Evolutionary conservation across 2,113 vertebrate genomes (phyloP), one percentile per base, ranked within the genome.

Genomic region (Apus apus): DNA sequence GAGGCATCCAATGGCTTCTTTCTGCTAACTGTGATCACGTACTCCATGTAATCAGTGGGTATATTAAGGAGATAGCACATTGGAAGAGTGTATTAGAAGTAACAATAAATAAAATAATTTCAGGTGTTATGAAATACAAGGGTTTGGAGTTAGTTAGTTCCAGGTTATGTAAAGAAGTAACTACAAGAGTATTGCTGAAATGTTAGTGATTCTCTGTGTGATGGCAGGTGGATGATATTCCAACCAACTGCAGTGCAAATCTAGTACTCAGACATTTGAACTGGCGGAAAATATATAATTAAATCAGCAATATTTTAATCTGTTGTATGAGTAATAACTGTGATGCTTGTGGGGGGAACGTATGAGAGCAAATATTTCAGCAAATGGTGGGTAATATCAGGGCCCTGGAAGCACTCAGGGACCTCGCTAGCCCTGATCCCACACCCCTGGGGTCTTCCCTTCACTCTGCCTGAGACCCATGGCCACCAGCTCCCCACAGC

Each of bases 251-350:
- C 30, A 46, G 18, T 13, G 76, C 32, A 60, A 61, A 32, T 1
- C 1, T 23, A 17, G 46, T 17, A 20, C 30, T 48, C 1, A 1
- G 27, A 14, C 6, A 9, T 14, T 7, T 11, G 56, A 86, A 21
- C 25, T 51, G 45, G 12, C 34, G 27, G 34, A 71, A 26, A 65
- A 57, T 22, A 11, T 18, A 27, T 7, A 51, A 62, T 27, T 45
- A 57, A 78, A 27, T 14, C 13, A 11, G 9, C 60, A 32, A 6
- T 50, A 26, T 46, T 0, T n/a, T 51, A n/a, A 8, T 46, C 15
- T 26, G 10, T 13, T 27, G 19, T 53, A 43, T 6, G 32, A 13
- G 15, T 46, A 53, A 16, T 32, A 57, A 64, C n/a, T 40, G 26
- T 58, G 40, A 38, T 48, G 18, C 23, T 53, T 51, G 53, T 6